Conservation (phyloP, 2,797 vertebrate species). For the Enteromius trimaculatus region DNA sequence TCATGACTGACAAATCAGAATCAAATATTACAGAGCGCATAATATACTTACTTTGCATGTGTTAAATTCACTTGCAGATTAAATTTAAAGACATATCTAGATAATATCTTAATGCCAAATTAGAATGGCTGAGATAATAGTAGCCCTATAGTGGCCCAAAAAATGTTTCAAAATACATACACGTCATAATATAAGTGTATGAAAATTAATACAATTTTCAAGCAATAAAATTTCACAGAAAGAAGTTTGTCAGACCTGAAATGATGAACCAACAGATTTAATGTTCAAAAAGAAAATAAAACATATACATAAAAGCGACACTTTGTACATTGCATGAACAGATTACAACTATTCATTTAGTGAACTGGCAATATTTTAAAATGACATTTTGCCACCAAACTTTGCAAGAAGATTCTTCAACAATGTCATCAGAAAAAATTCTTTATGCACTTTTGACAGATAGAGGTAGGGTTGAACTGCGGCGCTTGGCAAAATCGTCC, state of each 20-base stretch:
- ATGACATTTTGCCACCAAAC: background rate
- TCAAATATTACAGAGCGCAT: background rate
- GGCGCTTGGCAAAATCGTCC: background rate
- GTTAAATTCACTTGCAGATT: background rate
- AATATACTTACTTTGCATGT: background rate
- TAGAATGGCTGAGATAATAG: background rate
- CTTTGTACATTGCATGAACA: too few species aligned
- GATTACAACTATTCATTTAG: too few species aligned
- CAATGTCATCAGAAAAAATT: background rate
- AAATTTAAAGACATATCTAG: background rate
- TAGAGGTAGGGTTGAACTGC: slow-evolving; percentile 27
- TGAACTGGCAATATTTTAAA: too few species aligned
- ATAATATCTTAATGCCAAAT: background rate
- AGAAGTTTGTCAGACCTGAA: background rate
- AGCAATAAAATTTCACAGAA: background rate
- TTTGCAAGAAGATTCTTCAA: background rate
- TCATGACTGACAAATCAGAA: background rate
- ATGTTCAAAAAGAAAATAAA: background rate
- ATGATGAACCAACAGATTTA: background rate
- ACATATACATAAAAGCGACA: too few species aligned
- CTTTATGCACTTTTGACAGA: slow-evolving; percentile 1
- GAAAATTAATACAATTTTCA: background rate
- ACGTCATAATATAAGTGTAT: background rate
- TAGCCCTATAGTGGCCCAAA: background rate
- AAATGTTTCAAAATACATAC: background rate